These are phyloP conservation scores for Podabrus alpinus DNA, from an alignment of 2,888 invertebrate genomes.

Conservation along the genomic window DNA sequence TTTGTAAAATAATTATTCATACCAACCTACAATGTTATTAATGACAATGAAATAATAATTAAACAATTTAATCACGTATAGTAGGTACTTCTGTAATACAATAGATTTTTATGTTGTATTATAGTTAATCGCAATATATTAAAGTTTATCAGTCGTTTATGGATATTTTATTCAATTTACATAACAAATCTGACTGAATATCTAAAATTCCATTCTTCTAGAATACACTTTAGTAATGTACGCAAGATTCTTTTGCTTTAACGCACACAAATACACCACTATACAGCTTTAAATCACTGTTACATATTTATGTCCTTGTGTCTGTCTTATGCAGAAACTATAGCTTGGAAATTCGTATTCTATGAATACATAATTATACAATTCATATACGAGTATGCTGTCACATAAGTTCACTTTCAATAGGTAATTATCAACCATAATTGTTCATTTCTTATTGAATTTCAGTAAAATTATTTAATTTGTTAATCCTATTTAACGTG, in stretches of 20 bases:
- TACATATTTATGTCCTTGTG: conserved; percentile 44
- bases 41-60: not conserved
- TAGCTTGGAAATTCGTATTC: conserved; percentile 46
- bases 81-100: not conserved
- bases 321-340: conserved; percentile 43
- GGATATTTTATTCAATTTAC: conserved; percentile 20
- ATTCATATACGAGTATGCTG: conserved; percentile 46
- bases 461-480: conserved; percentile 1
- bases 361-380: conserved; percentile 49
- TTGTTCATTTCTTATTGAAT: conserved; percentile 17
- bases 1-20: too few relatives aligned
- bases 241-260: conserved; percentile 22
- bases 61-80: not conserved
- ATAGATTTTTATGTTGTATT: conserved; percentile 3
- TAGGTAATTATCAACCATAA: conserved; percentile 43
- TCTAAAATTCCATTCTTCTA: conserved; percentile 13
- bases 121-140: conserved; percentile 9
- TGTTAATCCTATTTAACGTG: not conserved
- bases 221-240: conserved; percentile 17
- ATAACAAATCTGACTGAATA: conserved; percentile 20
- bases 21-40: too few relatives aligned
- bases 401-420: conserved; percentile 48
- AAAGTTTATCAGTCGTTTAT: conserved; percentile 12
- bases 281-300: conserved; percentile 41
- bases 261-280: conserved; percentile 26